A percentile compares a stretch with the other conserved stretches of the same genome.
Conservation (phyloP, 2,797 vertebrate species). For the Cuculus canorus region DNA sequence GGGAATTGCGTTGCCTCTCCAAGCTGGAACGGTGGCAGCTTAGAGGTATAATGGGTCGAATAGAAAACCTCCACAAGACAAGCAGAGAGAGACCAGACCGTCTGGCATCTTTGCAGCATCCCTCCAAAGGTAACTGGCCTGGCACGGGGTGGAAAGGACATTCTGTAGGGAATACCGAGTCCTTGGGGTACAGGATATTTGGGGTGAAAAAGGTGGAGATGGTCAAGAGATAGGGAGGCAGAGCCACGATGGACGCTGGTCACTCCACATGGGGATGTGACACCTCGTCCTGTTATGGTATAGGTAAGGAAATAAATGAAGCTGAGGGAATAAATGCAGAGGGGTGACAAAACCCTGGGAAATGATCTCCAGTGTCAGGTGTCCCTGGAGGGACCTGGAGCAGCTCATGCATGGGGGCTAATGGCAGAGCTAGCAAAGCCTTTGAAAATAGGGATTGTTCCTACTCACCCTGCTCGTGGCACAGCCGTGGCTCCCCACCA, state of each 20-base stretch:
- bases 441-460: not conserved
- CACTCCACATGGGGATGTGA: rapidly evolving
- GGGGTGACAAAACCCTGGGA: not conserved
- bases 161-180: not conserved
- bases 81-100: not conserved
- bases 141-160: not conserved
- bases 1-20: not conserved
- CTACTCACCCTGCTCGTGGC: not conserved
- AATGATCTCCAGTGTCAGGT: not conserved
- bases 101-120: not conserved
- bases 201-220: not conserved
- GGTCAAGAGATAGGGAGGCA: not conserved
- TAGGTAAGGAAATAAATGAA: not conserved
- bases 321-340: not conserved
- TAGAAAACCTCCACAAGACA: not conserved
- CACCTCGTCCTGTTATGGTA: not conserved
- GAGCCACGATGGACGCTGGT: rapidly evolving
- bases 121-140: not conserved
- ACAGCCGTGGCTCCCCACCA: not conserved
- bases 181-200: not conserved
- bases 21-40: not conserved
- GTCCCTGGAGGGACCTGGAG: not conserved
- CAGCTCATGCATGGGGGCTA: rapidly evolving
- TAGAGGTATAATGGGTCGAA: not conserved
- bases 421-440: not conserved